phyloP scores from a whole-genome alignment of 2,113 vertebrate genomes.

The Muntiacus reevesi region DNA sequence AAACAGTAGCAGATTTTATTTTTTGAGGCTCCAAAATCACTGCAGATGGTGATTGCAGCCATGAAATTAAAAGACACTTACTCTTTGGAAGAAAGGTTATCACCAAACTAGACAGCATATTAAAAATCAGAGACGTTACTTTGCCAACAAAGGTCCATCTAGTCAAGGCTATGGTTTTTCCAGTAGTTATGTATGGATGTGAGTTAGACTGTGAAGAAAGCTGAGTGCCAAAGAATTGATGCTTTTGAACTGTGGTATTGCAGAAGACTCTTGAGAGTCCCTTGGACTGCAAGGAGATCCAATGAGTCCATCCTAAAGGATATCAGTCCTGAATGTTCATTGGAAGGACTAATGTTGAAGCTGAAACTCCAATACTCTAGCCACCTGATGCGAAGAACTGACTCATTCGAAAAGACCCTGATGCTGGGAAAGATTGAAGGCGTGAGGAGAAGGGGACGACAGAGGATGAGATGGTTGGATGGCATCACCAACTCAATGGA shows the following conservation, averaged over 20 bases:
- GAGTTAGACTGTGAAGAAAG: not conserved
- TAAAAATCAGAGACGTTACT: not conserved
- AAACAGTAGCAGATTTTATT: not conserved
- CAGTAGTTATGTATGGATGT: not conserved
- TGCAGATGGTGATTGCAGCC: not conserved
- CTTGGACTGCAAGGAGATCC: not conserved
- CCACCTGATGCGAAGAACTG: not conserved
- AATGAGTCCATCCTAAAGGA: not conserved
- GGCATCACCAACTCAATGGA: not conserved
- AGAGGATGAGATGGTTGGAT: not conserved
- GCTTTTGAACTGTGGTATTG: not conserved
- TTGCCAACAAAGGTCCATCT: not conserved
- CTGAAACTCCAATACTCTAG: not conserved
- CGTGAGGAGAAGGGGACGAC: not conserved
- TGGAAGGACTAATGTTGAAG: not conserved
- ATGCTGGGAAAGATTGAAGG: not conserved
- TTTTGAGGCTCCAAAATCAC: fast-evolving
- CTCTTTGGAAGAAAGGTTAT: not conserved
- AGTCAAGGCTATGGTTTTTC: not conserved
- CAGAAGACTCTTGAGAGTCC: not conserved
- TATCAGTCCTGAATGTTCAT: not conserved
- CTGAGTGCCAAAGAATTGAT: fast-evolving
- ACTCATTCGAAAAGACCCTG: not conserved
- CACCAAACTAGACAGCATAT: not conserved
- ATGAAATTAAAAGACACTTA: not conserved